phyloP scores from a whole-genome alignment of 2,797 vertebrate species.

The Emydoidea blandingii region DNA sequence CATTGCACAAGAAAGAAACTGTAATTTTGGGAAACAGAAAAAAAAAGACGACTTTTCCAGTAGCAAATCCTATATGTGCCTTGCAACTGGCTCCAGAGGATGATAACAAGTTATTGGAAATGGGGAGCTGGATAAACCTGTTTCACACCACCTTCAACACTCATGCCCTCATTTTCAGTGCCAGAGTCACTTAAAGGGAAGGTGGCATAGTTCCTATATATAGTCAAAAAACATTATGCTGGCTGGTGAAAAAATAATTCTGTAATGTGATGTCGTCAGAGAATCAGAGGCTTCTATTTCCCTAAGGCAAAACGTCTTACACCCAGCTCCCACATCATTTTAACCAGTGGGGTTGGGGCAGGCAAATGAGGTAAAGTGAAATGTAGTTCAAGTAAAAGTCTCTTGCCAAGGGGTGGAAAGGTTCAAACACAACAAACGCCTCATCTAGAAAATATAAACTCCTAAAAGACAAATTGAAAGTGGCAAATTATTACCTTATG shows the following conservation, averaged over 20 bases:
- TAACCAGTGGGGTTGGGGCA: not conserved
- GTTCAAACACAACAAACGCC: not conserved
- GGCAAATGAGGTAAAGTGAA: not conserved
- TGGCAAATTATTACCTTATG: constrained; percentile 38
- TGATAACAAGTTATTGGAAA: not conserved
- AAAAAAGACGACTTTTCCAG: not conserved
- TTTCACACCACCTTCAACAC: constrained; percentile 4
- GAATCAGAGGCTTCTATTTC: not conserved
- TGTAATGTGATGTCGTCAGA: not conserved
- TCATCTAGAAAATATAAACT: not conserved
- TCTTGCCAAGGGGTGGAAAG: constrained; percentile 18
- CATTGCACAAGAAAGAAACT: not conserved
- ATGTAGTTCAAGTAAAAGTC: constrained; percentile 18
- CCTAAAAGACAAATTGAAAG: constrained; percentile 26
- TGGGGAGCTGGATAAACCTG: not conserved
- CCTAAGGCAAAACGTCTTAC: not conserved
- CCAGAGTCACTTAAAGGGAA: constrained; percentile 4
- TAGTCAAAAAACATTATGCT: not conserved
- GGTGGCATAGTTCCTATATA: not conserved
- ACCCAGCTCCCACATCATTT: not conserved
- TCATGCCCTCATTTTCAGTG: constrained; percentile 15
- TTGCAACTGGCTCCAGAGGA: not conserved
- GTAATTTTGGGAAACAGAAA: not conserved
- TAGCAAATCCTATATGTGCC: not conserved
- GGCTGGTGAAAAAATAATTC: not conserved